Base-by-base conservation (phyloP, 2,888 invertebrate genomes). In the Petrolisthes manimaculis region DNA sequence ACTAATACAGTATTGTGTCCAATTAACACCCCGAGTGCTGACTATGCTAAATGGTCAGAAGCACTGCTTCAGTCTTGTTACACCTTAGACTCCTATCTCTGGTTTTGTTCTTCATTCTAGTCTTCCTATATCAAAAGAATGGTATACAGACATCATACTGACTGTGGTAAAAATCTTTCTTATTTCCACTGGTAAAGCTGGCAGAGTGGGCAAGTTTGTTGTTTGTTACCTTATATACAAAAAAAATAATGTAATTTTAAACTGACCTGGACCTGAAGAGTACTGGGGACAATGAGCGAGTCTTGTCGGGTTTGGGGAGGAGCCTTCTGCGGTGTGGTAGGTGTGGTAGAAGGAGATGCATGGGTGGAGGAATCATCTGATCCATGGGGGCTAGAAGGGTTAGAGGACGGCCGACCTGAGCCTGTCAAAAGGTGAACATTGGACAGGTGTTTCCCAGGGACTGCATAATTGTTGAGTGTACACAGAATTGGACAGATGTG, bases 371-470 rank as follows among this genome's bases (percentile, higher is more conserved):
- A 94, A 91, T 92, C 92, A 0, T 96, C 96, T 89, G 95, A 95
- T 61, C 95, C 96, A 92, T 96, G 96, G 6, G 96, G 96, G 91
- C 95, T 96, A 4, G 96, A 95, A 18, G 95, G 95, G 51, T 96
- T 96, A 18, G 96, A 96, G 82, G 95, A 87, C 14, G 86, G 83
- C 18, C 90, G 87, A 56, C 84, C 87, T 75, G 89, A 87, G n/a
- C 86, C 86, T 71, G 71, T n/a, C 6, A 2, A n/a, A 18, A 67
- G 67, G 67, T 67, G 67, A 67, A 37, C 2, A 37, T 37, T 37
- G 37, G 37, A 37, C 37, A 37, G 37, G 37, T 37, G 37, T 37
- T 37, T 67, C 12, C 18, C 18, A 14, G 67, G 14, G 18, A 67
- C 67, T 67, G 67, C 18, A 14, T 67, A 12, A 14, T 67, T 67